Evolutionary conservation across 2,797 vertebrate genomes (phyloP), one percentile per base, ranked within the genome.

Genomic region (Chaetophractus vellerosus): DNA sequence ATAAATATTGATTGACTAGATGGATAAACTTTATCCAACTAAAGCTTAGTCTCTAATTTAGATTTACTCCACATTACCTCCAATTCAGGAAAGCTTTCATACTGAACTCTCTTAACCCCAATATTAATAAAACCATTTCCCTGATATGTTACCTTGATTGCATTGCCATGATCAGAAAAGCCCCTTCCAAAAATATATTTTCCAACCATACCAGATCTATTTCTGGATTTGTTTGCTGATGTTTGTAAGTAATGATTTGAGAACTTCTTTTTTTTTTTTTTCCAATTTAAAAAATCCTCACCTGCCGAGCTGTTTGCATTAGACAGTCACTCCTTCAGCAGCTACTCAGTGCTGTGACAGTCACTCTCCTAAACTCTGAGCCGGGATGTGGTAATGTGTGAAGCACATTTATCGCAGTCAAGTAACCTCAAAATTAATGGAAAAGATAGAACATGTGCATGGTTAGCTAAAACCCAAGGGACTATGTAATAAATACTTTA

Each of bases 101-200:
- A 59, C 28, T 88, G 50, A 75, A 26, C 36, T 59, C 33, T n/a
- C 55, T n/a, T 6, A 36, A 19, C 15, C 6, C 15, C 26, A 66
- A 66, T 23, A 48, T 69, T 36, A 87, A 79, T 28, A 48, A 69
- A 92, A 55, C 0, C 8, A 59, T 19, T 86, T 23, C 68, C 23
- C 10, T 75, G 91, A 85, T 5, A 23, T 41, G 21, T 33, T 50
- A 69, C 80, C 41, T 69, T 12, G 21, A 9, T 61, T 36, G 66
- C 36, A 18, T 55, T 81, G n/a, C 33, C 31, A 45, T 36, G 2
- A 63, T 64, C 45, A 48, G 31, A 38, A 80, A 69, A 5, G 21
- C 9, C 45, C 36, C 45, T 88, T 87, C 33, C 38, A 36, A n/a
- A 6, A 69, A 57, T 96, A 88, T 91, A 12, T 91, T 95, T 88